phyloP scores from a whole-genome alignment of 2,797 vertebrate genomes.

The Lates japonicus region DNA sequence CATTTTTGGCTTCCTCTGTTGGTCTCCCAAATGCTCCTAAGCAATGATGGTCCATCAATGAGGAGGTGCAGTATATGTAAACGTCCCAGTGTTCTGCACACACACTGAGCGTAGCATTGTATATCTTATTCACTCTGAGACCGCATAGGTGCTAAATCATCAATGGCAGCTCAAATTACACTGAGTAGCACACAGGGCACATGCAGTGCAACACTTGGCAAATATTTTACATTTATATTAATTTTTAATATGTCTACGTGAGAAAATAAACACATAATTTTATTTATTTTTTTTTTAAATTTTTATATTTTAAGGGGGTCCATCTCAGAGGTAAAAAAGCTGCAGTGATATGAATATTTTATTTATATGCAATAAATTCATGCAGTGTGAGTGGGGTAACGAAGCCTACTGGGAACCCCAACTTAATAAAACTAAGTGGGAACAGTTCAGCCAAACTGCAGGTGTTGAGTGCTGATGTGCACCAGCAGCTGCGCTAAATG shows the following conservation, averaged over 20 bases:
- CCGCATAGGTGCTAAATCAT: constrained; percentile 47
- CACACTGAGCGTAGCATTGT: constrained; percentile 17
- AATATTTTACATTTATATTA: constrained; percentile 11
- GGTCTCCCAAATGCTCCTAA: constrained; percentile 23
- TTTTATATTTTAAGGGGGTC: constrained; percentile 9
- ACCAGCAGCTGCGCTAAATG: constrained; percentile 34
- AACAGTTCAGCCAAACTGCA: constrained; percentile 38
- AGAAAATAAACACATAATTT: constrained; percentile 24
- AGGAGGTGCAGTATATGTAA: constrained; percentile 56
- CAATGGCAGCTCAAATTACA: constrained; percentile 44
- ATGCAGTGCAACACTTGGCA: constrained; percentile 30
- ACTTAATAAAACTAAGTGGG: constrained; percentile 50
- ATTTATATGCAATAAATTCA: constrained; percentile 42
- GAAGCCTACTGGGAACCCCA: constrained; percentile 34
- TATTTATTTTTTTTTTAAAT: no score
- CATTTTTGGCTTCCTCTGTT: constrained; percentile 13
- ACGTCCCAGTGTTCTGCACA: constrained; percentile 26
- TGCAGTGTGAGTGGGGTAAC: background rate
- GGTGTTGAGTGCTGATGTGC: constrained; percentile 28
- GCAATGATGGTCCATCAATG: constrained; percentile 45
- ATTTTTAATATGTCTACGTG: constrained; percentile 11
- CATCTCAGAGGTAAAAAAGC: background rate
- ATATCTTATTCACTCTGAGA: constrained; percentile 47
- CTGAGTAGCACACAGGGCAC: constrained; percentile 2
- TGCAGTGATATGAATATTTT: constrained; percentile 42